These are phyloP conservation scores for Oscheius myriophilus DNA, from an alignment of 2,888 invertebrate genomes.

Conservation along the genomic window DNA sequence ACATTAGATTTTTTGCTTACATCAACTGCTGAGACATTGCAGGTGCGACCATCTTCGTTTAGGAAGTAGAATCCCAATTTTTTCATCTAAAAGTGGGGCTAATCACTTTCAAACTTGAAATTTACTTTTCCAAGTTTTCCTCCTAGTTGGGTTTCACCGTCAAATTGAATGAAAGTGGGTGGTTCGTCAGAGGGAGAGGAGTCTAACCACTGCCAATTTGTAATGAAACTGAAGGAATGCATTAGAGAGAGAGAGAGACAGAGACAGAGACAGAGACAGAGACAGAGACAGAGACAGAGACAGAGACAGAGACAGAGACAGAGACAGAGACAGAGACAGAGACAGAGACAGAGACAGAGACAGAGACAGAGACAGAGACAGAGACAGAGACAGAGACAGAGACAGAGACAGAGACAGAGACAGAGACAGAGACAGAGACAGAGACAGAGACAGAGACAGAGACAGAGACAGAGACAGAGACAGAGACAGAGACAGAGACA, in stretches of 20 bases:
- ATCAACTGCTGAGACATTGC: slow-evolving; percentile 41
- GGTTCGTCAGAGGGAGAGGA: slow-evolving; percentile 27
- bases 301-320: too few relatives aligned
- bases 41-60: slow-evolving; percentile 39
- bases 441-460: too few relatives aligned
- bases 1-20: slow-evolving; percentile 4
- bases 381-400: neutral
- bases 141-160: slow-evolving; percentile 65
- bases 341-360: neutral
- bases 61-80: slow-evolving; percentile 65
- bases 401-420: neutral
- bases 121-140: slow-evolving; percentile 54
- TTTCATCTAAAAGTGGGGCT: slow-evolving; percentile 48
- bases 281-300: neutral
- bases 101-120: neutral
- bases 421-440: too few relatives aligned
- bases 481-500: neutral
- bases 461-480: neutral
- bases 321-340: too few relatives aligned
- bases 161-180: slow-evolving; percentile 67
- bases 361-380: neutral
- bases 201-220: slow-evolving; percentile 68
- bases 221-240: slow-evolving; percentile 51
- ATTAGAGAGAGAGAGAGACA: neutral
- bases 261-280: neutral